A percentile compares a stretch with the other conserved stretches of the same genome.
These are phyloP conservation scores for Aramus guarauna DNA, from an alignment of 2,113 vertebrate genomes.

Conservation along the genomic window DNA sequence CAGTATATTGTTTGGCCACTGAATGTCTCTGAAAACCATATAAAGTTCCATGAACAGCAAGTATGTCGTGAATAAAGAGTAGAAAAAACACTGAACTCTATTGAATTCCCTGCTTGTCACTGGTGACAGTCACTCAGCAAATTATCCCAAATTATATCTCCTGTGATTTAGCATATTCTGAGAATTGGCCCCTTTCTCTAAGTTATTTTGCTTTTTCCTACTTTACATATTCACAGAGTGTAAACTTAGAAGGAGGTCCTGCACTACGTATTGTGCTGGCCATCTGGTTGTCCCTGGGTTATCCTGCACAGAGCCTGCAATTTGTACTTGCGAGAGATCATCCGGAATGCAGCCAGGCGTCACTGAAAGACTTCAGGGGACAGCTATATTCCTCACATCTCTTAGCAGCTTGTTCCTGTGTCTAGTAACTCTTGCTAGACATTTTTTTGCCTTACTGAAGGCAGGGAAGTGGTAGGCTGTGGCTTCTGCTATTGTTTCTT, in stretches of 20 bases:
- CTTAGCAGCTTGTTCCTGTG: background rate
- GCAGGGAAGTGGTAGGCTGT: background rate
- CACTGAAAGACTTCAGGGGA: background rate
- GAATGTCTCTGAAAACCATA: conserved; percentile 48
- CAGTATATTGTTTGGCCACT: conserved; percentile 46
- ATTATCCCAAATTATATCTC: background rate
- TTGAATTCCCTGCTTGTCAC: background rate
- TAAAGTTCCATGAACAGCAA: background rate
- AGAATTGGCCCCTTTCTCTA: background rate
- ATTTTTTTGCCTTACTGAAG: background rate
- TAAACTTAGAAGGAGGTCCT: background rate
- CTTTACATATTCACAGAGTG: rapidly evolving
- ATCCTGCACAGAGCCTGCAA: background rate
- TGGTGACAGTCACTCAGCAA: background rate
- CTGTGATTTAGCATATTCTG: background rate
- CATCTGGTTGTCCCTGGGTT: background rate
- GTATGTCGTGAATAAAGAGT: background rate
- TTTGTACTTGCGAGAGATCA: background rate
- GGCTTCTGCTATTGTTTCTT: background rate
- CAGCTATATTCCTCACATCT: rapidly evolving
- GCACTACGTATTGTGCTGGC: background rate
- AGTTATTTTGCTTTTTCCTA: background rate
- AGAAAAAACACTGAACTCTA: rapidly evolving
- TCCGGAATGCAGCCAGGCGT: background rate
- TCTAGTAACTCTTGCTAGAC: background rate